Evolutionary conservation across 2,888 invertebrate species (phyloP), one percentile per base, ranked within the genome.

Genomic region (Himalopsyche tibetana): DNA sequence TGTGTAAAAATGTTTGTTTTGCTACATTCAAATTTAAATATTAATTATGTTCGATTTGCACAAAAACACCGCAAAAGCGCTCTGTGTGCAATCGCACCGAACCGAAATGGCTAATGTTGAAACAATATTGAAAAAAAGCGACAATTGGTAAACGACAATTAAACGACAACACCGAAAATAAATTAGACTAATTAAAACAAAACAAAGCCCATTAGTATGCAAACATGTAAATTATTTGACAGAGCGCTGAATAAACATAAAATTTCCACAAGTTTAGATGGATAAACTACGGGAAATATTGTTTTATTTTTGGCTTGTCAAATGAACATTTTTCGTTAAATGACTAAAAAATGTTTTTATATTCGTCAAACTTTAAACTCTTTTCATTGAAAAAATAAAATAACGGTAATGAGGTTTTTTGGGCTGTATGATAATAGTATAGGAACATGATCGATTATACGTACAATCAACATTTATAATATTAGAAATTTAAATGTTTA

Each of bases 171-270:
- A 82, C 38, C 56, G 63, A 84, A 63, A 87, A 87, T 86, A 83
- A 86, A 88, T 88, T 86, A 86, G 83, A 45, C 51, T 86, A 85
- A 88, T 88, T 82, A 85, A 88, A 88, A 84, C 84, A 86, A 88
- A 88, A 86, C 86, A 83, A 42, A 55, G 69, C 85, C 82, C 56
- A 86, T 88, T 85, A 87, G 85, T 42, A 87, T 87, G 83, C 80
- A 85, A 84, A 85, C 85, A 82, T 85, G 87, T 80, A 85, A 85
- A 85, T 87, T 85, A 85, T 87, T 87, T 45, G 85, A 36, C 83
- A 82, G 74, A 81, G 19, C 82, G 42, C 69, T 82, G 82, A 80
- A 82, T 82, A 85, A 85, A 85, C 85, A 85, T 84, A 19, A n/a
- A 19, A 63, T 63, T 63, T 63, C 63, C 28, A 19, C 63, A 63